Evolutionary conservation across 2,888 invertebrate genomes (phyloP), one percentile per base, ranked within the genome.

Genomic region (Lucinisca nassula): DNA sequence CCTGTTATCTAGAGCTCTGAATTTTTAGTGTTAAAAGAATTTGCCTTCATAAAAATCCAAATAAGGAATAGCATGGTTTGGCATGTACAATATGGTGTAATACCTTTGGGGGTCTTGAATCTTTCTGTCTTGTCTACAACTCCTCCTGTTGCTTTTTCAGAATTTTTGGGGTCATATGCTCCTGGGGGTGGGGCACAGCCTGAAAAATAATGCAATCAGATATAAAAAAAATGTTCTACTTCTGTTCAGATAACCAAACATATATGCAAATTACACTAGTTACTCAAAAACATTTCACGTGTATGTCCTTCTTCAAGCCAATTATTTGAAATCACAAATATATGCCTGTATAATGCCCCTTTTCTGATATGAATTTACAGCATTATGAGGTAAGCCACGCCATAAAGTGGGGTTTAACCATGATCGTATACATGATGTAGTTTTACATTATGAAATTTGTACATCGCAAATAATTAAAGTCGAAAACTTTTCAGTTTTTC

Each of bases 101-200:
- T 79, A 92, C 93, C 93, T 91, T 92, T 92, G 17, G 89, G 82
- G 58, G 78, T 79, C 38, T 88, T 91, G 72, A 93, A 93, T 51
- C 93, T 81, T 10, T 91, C 91, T 40, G 89, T 76, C 58, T 91
- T 91, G 27, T 90, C 89, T 32, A 92, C 84, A 24, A 81, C 81
- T 12, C 74, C 79, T 3, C 88, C 90, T 38, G 76, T 76, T 17
- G 86, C 80, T 76, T 89, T 90, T n/a, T 90, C 87, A 0, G 49
- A 75, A n/a, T 77, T 55, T 82, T 92, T 93, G 2, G 93, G 93
- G 72, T 94, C 91, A 88, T 94, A 94, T 12, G 88, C 70, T 21
- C 94, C 94, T 35, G 93, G 93, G 51, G 94, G 94, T 14, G 94
- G 94, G 4, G 93, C 94, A 90, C 93, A 93, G 32, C 91, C 94